Evolutionary conservation across 1,140 invertebrate genomes (phyloP).

Genomic region (Daktulosphaira vitifoliae): DNA sequence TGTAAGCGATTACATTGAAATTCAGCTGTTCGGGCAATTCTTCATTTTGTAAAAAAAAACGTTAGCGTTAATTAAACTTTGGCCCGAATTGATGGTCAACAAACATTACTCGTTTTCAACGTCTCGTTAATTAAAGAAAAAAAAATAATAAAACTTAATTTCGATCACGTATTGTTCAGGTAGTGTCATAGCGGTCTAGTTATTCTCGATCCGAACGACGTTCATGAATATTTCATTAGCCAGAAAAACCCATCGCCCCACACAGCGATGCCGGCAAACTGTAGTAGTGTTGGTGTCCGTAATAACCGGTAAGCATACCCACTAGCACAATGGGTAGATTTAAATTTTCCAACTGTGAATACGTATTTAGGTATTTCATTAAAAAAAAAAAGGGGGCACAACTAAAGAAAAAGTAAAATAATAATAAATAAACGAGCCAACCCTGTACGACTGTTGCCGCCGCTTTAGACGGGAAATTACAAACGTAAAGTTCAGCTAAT

Average conservation of each 20-base stretch:
- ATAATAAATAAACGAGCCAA: too few species aligned
- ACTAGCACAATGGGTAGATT: slow-evolving; percentile 6
- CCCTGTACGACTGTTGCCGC: too few species aligned
- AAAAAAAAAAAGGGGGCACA: slow-evolving; percentile 8
- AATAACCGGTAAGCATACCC: not conserved
- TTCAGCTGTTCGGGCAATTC: too few species aligned
- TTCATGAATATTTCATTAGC: slow-evolving; percentile 31
- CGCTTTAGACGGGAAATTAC: too few species aligned
- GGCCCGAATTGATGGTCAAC: not conserved
- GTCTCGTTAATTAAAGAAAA: not conserved
- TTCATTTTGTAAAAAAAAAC: too few species aligned
- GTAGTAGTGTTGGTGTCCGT: too few species aligned
- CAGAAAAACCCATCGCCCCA: too few species aligned
- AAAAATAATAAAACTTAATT: not conserved
- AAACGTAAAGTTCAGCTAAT: too few species aligned
- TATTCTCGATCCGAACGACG: slow-evolving; percentile 8
- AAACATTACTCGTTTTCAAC: not conserved
- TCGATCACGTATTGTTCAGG: slow-evolving; percentile 8
- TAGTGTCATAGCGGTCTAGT: not conserved
- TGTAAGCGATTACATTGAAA: too few species aligned
- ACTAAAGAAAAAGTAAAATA: not conserved
- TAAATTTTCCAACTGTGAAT: slow-evolving; percentile 1
- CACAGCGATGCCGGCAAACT: too few species aligned
- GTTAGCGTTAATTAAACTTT: too few species aligned
- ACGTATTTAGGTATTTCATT: not conserved